Base-by-base conservation (phyloP, 1,140 invertebrate genomes). In the Odontomachus brunneus region DNA sequence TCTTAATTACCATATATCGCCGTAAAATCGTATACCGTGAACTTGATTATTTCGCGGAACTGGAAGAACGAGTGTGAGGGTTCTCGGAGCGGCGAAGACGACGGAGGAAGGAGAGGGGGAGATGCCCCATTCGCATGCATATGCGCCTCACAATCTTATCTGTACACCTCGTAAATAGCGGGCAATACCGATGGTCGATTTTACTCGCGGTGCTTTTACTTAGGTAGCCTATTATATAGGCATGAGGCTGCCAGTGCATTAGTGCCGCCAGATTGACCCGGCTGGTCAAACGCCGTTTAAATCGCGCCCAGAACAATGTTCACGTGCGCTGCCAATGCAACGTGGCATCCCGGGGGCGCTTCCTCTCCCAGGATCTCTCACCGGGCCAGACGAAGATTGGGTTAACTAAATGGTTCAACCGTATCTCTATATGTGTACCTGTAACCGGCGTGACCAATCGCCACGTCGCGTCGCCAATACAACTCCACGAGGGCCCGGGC, bases 201-300 rank as follows among this genome's bases (percentile, higher is more conserved):
- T 78, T 85, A n/a, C 59, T 59, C 71, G 38, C 38, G 12, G 63
- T 75, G 81, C 65, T 84, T 55, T 89, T 83, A 84, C 89, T 88
- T 83, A 38, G 63, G 76, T 83, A 84, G 72, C 89, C 85, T 87
- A 88, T 90, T 91, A 87, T 84, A 85, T 67, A 88, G 84, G 71
- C 73, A 85, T 86, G 85, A 88, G 89, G 33, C 17, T 73, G 82
- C 53, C 67, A 22, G 83, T 84, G 89, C 87, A 91, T 91, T 90
- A 92, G 89, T 87, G 84, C 63, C 84, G 88, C 69, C 85, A 88
- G 86, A 88, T 91, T 90, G 88, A 90, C 89, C 88, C 72, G 65
- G 53, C 29, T 75, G 83, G 84, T 84, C 83, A 84, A 85, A 76
- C 81, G 72, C 63, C 84, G 82, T 82, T 90, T 89, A 87, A 90